Evolutionary conservation across 2,797 vertebrate species (phyloP), one percentile per base, ranked within the genome.

Genomic region (Podargus strigoides): DNA sequence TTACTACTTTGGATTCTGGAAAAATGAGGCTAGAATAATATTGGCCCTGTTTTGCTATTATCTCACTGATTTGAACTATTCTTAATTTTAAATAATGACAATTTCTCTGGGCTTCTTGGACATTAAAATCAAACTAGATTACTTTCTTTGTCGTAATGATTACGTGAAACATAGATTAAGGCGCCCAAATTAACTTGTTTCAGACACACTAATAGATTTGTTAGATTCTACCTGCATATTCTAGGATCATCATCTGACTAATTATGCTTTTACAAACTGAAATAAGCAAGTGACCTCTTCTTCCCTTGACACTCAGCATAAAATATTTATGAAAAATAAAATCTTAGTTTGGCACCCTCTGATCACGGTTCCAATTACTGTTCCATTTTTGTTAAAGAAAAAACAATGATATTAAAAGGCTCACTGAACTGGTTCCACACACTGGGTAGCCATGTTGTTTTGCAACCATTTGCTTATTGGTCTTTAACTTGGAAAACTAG

Each of bases 321-420:
- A 95, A 94, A 72, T 68, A 84, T 73, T 78, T 44, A 91, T 72
- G 64, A 88, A 85, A 93, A 95, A 88, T 49, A 64, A 64, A 42
- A 56, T 19, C 39, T 50, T 64, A 14, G 12, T 85, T 75, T 94
- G 58, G 41, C 62, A 93, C 30, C 19, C 27, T 73, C 78, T 74
- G 58, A 86, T 85, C 0, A 0, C 49, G 53, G 49, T 67, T 89
- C 64, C n/a, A 70, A 28, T 59, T 42, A 63, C 14, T 37, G 13
- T 49, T 89, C 60, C 41, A 32, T 42, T 93, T 89, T 72, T 46
- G 49, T 56, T 69, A 56, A 79, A 67, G 73, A 80, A 86, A 93
- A 85, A 9, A 34, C 28, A 78, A n/a, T 50, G 6, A 34, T 46
- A 76, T 41, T 46, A 55, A 75, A 79, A 46, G 36, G 41, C 32